phyloP scores from a whole-genome alignment of 23 tunicate genomes.

The Halocynthia roretzi region DNA sequence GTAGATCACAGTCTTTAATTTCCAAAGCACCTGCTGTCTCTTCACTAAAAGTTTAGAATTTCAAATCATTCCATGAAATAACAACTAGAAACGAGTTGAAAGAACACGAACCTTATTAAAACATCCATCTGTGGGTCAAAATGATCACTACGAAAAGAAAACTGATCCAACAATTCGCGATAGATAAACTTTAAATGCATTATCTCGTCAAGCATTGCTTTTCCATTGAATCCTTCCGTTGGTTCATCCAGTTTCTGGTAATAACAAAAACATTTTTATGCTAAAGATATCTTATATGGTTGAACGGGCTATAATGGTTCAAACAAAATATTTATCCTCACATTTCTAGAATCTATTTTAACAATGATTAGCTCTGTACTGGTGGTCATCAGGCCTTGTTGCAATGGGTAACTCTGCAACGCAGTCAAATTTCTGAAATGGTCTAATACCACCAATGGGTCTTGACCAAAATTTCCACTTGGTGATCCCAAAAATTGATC shows the following conservation, averaged over 20 bases:
- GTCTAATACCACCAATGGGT: constrained; percentile 7
- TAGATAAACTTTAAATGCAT: too few relatives aligned
- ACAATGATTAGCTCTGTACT: constrained; percentile 51
- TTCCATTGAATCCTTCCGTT: too few relatives aligned
- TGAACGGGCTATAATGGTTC: too few relatives aligned
- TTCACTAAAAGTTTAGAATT: background rate
- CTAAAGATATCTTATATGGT: background rate
- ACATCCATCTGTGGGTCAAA: too few relatives aligned
- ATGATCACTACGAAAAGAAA: too few relatives aligned
- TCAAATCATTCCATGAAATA: too few relatives aligned
- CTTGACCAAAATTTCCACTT: constrained; percentile 23
- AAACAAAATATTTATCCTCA: background rate
- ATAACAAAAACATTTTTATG: too few relatives aligned
- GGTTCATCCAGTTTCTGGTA: too few relatives aligned
- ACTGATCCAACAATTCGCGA: too few relatives aligned
- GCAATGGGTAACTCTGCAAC: constrained; percentile 38
- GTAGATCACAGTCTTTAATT: background rate
- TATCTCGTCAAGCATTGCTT: too few relatives aligned
- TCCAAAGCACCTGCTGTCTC: constrained; percentile 2
- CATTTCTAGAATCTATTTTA: background rate
- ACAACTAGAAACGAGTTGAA: too few relatives aligned
- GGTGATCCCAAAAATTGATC: constrained; percentile 59
- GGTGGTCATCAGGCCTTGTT: constrained; percentile 51
- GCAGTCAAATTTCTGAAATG: constrained; percentile 39
- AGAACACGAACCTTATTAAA: too few relatives aligned